Evolutionary conservation across 2,797 vertebrate genomes (phyloP).

Genomic region (Sandelia bainsii): DNA sequence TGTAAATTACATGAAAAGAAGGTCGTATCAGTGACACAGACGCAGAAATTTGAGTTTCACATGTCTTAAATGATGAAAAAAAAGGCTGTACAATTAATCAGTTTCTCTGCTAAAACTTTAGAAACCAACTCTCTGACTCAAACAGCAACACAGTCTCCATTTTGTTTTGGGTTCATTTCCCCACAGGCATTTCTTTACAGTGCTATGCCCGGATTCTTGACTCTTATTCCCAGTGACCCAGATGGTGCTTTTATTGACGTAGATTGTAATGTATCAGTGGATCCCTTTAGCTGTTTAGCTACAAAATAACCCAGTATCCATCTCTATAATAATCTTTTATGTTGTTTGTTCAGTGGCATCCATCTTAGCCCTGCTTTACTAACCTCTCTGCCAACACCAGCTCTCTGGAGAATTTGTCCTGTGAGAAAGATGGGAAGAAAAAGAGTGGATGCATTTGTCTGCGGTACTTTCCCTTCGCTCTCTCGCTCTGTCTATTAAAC

Average conservation of each 20-base stretch:
- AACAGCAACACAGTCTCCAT: constrained; percentile 11
- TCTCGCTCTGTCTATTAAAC: not conserved
- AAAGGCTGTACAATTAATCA: not conserved
- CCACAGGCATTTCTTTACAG: constrained; percentile 38
- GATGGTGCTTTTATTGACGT: constrained; percentile 49
- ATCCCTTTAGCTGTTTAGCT: constrained; percentile 30
- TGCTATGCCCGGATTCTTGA: constrained; percentile 16
- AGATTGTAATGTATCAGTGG: constrained; percentile 47
- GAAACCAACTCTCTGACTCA: not conserved
- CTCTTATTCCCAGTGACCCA: constrained; percentile 43
- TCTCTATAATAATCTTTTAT: constrained; percentile 17
- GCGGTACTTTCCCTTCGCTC: not conserved
- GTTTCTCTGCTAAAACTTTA: not conserved
- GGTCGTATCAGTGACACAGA: not conserved
- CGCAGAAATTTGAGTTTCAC: not conserved
- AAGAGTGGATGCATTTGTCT: constrained; percentile 1
- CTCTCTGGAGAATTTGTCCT: not conserved
- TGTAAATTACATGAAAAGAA: constrained; percentile 19
- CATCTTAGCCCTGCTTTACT: not conserved
- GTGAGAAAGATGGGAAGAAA: not conserved
- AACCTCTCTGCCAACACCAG: not conserved
- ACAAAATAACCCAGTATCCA: constrained; percentile 43
- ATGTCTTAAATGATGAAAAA: not conserved
- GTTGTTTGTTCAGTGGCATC: constrained; percentile 7
- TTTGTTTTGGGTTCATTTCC: constrained; percentile 29